Percentiles rank a stretch among this genome's conserved stretches.
Conservation (phyloP, 2,113 vertebrate species). For the Apodemus sylvaticus region DNA sequence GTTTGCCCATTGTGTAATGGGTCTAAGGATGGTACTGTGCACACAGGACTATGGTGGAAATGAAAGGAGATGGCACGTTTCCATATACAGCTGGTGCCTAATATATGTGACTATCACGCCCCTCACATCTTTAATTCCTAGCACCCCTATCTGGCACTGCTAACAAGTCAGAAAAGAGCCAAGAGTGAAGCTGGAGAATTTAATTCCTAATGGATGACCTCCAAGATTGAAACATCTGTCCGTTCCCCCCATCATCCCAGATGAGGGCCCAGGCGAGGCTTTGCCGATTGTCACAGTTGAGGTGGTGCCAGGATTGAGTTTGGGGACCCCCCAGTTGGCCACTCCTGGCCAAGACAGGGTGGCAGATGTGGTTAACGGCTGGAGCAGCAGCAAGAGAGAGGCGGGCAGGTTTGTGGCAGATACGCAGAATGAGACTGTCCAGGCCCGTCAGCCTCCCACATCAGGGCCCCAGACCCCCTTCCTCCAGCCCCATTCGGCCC, state of each 20-base stretch:
- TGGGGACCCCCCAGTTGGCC: neutral
- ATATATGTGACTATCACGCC: too few species aligned
- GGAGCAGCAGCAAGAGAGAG: slow-evolving; percentile 54
- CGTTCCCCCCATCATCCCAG: slow-evolving; percentile 17
- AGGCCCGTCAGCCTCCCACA: neutral
- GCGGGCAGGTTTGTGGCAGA: slow-evolving; percentile 38
- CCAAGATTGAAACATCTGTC: neutral
- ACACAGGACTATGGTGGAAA: neutral
- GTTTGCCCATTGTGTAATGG: slow-evolving; percentile 43
- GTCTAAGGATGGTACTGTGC: slow-evolving; percentile 26
- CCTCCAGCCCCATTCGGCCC: slow-evolving; percentile 41
- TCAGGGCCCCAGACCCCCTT: slow-evolving; percentile 71
- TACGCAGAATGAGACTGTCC: neutral
- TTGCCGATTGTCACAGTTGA: slow-evolving; percentile 75
- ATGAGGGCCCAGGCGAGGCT: slow-evolving; percentile 21
- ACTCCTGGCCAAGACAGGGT: slow-evolving; percentile 31
- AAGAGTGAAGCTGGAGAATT: slow-evolving; percentile 64
- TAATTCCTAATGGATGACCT: slow-evolving; percentile 72
- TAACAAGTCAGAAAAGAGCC: slow-evolving; percentile 38
- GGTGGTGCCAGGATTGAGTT: slow-evolving; percentile 51
- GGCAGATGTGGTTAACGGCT: slow-evolving; percentile 6
- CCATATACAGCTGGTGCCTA: neutral
- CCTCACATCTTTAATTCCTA: neutral
- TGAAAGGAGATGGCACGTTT: neutral
- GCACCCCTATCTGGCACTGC: neutral